Evolutionary conservation across 2,797 vertebrate genomes (phyloP).

Genomic region (Xyrichtys novacula): DNA sequence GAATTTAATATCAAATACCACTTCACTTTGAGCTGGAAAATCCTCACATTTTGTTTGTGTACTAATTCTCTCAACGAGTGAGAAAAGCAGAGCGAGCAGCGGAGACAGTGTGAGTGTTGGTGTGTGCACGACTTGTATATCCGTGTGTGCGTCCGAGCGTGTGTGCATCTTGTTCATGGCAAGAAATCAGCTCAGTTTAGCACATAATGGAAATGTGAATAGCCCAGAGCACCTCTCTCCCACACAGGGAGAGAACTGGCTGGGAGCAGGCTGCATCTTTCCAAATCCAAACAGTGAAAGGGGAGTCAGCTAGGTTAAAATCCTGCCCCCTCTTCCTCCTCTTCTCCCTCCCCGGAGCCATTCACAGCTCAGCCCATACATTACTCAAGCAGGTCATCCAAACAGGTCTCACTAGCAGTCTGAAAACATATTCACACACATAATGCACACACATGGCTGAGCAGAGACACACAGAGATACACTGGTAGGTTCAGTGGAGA

Average conservation of each 20-base stretch:
- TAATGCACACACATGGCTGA: conserved; percentile 38
- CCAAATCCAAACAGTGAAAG: conserved; percentile 78
- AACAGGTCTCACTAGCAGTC: conserved; percentile 76
- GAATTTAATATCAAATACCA: conserved; percentile 33
- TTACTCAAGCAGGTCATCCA: conserved; percentile 82
- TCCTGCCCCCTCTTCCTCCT: conserved; percentile 54
- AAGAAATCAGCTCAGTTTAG: conserved; percentile 85
- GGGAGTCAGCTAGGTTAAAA: conserved; percentile 79
- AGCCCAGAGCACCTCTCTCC: conserved; percentile 79
- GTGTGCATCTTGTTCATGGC: conserved; percentile 80
- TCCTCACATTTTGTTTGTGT: conserved; percentile 27
- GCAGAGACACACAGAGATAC: conserved; percentile 35
- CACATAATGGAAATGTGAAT: conserved; percentile 85
- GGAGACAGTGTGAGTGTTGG: conserved; percentile 59
- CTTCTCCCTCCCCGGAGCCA: conserved; percentile 69
- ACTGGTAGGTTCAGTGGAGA: conserved; percentile 60
- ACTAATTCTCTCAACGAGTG: conserved; percentile 26
- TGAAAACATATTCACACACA: conserved; percentile 70
- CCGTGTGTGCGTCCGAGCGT: conserved; percentile 67
- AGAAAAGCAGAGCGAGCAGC: conserved; percentile 49
- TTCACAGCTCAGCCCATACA: conserved; percentile 77
- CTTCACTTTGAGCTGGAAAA: conserved; percentile 37
- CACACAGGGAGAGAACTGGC: conserved; percentile 81
- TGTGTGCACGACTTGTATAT: conserved; percentile 61
- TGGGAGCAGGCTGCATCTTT: conserved; percentile 75